Evolutionary conservation across 2,113 vertebrate genomes (phyloP).

Genomic region (Nothobranchius furzeri): DNA sequence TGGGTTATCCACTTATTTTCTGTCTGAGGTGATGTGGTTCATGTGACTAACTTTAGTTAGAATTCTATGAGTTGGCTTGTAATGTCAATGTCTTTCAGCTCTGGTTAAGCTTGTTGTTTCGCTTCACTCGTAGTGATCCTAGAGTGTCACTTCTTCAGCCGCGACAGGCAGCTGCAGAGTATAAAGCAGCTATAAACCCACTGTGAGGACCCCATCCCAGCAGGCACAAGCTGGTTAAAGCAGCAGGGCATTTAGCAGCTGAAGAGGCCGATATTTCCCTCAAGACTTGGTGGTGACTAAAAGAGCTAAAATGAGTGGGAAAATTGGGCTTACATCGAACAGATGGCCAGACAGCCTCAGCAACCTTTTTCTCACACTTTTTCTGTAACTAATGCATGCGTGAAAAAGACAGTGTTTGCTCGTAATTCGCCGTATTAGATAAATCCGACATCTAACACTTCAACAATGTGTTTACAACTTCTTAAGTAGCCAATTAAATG

Average conservation of each 20-base stretch:
- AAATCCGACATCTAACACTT: not conserved
- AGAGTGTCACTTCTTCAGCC: not conserved
- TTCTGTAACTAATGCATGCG: not conserved
- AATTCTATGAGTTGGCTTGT: too few relatives aligned
- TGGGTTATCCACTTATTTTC: not conserved
- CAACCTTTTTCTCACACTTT: not conserved
- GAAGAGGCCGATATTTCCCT: not conserved
- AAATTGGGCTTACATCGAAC: not conserved
- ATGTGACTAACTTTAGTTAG: not conserved
- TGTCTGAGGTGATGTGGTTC: not conserved
- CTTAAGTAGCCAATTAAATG: not conserved
- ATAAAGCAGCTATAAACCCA: not conserved
- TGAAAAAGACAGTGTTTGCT: not conserved
- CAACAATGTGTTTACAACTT: not conserved
- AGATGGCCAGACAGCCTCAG: not conserved
- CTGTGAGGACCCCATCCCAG: not conserved
- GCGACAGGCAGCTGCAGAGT: not conserved
- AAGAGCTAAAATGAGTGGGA: not conserved
- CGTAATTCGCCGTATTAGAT: too few relatives aligned
- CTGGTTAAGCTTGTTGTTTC: not conserved
- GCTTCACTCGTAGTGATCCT: not conserved
- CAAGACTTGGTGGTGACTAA: not conserved
- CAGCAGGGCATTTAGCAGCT: not conserved
- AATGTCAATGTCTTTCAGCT: not conserved
- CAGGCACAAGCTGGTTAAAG: not conserved